Base-by-base conservation (phyloP, 64 coral and sea anemone genomes). In the Dendrophyllia cribrosa region DNA sequence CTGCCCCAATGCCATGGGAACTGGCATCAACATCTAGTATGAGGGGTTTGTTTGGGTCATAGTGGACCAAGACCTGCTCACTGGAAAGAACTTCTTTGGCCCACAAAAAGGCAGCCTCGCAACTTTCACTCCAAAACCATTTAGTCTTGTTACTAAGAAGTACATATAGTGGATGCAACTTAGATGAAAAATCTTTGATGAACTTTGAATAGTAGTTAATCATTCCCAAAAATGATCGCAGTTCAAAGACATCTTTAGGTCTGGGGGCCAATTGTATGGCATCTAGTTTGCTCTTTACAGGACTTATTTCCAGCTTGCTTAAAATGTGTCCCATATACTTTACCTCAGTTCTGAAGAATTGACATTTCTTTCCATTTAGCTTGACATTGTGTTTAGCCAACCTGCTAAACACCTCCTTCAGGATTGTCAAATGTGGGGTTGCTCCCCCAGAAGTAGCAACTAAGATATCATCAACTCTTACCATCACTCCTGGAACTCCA, bases 311-410 rank as follows among this genome's bases (percentile, higher is more conserved):
- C 13, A 64, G 34, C 20, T 62, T 89, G 19, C 72, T 87, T 64
- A 87, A 87, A 87, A 87, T n/a, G 48, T 87, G 84, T 13, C 84
- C 84, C 84, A 87, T 87, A 44, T 87, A 87, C 84, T 87, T 87
- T 17, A 87, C 64, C 24, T 87, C 0, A 71, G 60, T 46, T 71
- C 43, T 49, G 47, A 87, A 87, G 71, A 49, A 72, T 24, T 87
- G 66, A 87, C 83, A 86, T 24, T 86, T 86, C 9, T 9, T 4
- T 26, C 64, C 83, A 70, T 53, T 86, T 15, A 86, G 19, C 20
- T 22, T 65, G 49, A 86, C 83, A 86, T 58, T 86, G 83, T 86
- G 83, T 51, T 86, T 51, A 15, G 46, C 83, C 70, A 58, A 16
- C 22, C 50, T n/a, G n/a, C n/a, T n/a, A n/a, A n/a, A n/a, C n/a